phyloP scores from a whole-genome alignment of 2,113 vertebrate species.

The Amphiprion ocellaris region DNA sequence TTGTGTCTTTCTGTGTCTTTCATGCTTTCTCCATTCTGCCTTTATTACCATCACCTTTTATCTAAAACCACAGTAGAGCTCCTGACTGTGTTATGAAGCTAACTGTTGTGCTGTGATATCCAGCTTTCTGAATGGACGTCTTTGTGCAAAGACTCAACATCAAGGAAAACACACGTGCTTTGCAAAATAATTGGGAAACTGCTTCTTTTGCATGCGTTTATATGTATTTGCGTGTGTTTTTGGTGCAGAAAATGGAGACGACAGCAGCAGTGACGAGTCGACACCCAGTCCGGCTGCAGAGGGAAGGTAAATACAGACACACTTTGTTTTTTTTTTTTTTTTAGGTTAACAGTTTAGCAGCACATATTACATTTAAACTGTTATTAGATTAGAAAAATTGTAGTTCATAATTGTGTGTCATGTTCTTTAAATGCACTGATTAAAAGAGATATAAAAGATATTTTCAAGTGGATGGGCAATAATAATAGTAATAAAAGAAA shows the following conservation, averaged over 20 bases:
- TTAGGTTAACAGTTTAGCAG: neutral
- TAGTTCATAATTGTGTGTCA: no score
- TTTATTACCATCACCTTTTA: neutral
- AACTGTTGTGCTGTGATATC: conserved; percentile 20
- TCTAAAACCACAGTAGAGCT: conserved; percentile 37
- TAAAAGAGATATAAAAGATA: no score
- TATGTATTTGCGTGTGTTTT: conserved; percentile 1
- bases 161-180: neutral
- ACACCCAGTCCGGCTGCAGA: conserved; percentile 91
- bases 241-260: conserved; percentile 90
- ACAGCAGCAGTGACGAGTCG: conserved; percentile 94
- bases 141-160: neutral
- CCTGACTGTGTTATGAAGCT: conserved; percentile 29
- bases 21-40: conserved; percentile 5
- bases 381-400: no score
- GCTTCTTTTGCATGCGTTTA: neutral
- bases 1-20: conserved; percentile 6
- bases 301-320: conserved; percentile 86
- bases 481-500: no score
- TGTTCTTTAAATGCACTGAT: no score
- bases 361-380: neutral
- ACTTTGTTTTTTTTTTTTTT: no score
- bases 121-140: neutral
- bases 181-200: neutral
- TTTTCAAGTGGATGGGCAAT: no score